Evolutionary conservation across 2,888 invertebrate genomes (phyloP), one percentile per base, ranked within the genome.

Genomic region (Steinernema carpocapsae): DNA sequence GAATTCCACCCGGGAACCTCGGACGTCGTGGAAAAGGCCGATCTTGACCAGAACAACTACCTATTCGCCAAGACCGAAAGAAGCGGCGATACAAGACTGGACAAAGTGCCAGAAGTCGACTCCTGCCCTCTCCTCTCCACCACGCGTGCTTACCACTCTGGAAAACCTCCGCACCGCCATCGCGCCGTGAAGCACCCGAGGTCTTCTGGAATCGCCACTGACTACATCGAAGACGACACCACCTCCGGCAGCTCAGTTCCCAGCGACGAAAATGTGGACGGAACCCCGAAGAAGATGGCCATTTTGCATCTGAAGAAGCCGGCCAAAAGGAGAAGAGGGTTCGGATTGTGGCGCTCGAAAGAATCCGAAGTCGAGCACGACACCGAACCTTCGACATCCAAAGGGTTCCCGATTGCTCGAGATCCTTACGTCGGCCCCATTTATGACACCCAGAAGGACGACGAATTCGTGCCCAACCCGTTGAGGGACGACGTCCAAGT

Each of bases 401-500:
- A 32, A 29, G 64, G 64, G 3, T 64, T 64, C 37, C 64, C 64
- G 32, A 64, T 64, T 32, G 64, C 64, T 43, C 37, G 76, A 0
- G 72, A 73, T n/a, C 46, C 76, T 22, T 75, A 74, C 52, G 75
- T 75, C 12, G 79, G 79, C 42, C 74, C 72, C 29, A 64, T 79
- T 6, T 75, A 79, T 24, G 76, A 76, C 43, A 76, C 71, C 14
- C 19, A 72, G 42, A 64, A 56, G n/a, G 70, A 70, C 12, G 45
- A 26, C 19, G 77, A 78, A 29, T 70, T 79, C 19, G 79, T 76
- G 10, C 71, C 75, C 0, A 45, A 70, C 22, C 76, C 76, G 29
- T 56, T 79, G n/a, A 48, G 71, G 14, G 77, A 76, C 59, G 72
- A 76, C 43, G 52, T 78, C 24, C 59, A 71, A 29, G 77, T 76